A percentile compares a stretch with the other conserved stretches of the same genome.
These are phyloP conservation scores for Calephelis virginiensis DNA, from an alignment of 1,140 invertebrate species.

Conservation along the genomic window DNA sequence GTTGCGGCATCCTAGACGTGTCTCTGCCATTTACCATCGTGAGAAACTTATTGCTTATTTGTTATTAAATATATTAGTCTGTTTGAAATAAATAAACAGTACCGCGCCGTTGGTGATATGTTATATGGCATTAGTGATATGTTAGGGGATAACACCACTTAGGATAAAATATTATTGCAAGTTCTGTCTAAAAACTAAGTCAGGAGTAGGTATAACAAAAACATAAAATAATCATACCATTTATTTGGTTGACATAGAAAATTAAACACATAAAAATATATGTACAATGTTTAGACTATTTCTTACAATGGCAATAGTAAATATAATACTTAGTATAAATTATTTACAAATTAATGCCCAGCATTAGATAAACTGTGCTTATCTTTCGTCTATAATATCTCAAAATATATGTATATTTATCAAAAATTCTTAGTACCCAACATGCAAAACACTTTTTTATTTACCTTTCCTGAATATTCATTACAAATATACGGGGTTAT, in stretches of 20 bases:
- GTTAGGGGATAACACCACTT: too few relatives aligned
- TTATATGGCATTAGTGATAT: too few relatives aligned
- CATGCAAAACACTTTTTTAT: too few relatives aligned
- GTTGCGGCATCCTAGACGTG: too few relatives aligned
- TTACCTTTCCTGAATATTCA: too few relatives aligned
- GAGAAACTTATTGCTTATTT: too few relatives aligned
- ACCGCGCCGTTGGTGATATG: too few relatives aligned
- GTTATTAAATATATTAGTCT: too few relatives aligned
- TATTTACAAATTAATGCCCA: slow-evolving; percentile 36
- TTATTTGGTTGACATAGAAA: slow-evolving; percentile 30
- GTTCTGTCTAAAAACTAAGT: too few relatives aligned
- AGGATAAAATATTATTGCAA: slow-evolving; percentile 7
- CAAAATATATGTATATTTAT: slow-evolving; percentile 11
- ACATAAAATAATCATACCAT: slow-evolving; percentile 19
- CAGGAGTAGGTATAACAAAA: not conserved
- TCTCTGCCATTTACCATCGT: too few relatives aligned
- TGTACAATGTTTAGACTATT: slow-evolving; percentile 36
- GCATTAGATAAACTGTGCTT: slow-evolving; percentile 24
- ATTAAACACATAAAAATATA: slow-evolving; percentile 39
- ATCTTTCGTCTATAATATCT: not conserved
- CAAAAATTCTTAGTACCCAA: slow-evolving; percentile 3
- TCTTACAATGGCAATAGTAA: slow-evolving; percentile 1
- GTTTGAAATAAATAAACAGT: too few relatives aligned
- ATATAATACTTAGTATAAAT: slow-evolving; percentile 26
- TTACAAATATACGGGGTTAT: too few relatives aligned